Evolutionary conservation across 2,113 vertebrate genomes (phyloP).

Genomic region (Tupaia tana): DNA sequence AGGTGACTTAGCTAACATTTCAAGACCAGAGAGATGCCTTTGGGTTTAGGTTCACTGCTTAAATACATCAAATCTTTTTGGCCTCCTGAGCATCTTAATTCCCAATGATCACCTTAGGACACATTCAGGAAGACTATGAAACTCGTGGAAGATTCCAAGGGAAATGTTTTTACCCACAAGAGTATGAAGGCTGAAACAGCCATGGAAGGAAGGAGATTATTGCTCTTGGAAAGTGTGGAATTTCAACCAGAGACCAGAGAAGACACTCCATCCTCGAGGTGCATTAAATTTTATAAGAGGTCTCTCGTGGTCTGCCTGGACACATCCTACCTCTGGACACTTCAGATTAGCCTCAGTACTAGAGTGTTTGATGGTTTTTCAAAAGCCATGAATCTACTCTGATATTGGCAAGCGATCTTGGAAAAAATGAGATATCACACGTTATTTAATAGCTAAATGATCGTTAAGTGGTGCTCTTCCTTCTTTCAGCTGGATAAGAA

Average conservation of each 20-base stretch:
- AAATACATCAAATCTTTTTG: constrained; percentile 64
- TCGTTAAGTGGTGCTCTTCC: neutral
- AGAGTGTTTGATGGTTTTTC: constrained; percentile 23
- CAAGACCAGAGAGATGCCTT: neutral
- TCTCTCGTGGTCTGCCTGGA: neutral
- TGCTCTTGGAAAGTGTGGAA: constrained; percentile 48
- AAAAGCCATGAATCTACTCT: constrained; percentile 13
- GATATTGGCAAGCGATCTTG: constrained; percentile 5
- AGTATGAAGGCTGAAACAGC: constrained; percentile 46
- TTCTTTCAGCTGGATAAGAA: neutral
- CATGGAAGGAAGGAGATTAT: constrained; percentile 57
- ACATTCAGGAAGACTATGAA: constrained; percentile 65
- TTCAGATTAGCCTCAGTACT: neutral
- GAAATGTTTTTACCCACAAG: constrained; percentile 45
- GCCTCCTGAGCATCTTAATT: constrained; percentile 36
- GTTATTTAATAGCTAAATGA: neutral
- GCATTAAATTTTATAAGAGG: neutral
- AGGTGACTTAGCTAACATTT: constrained; percentile 27
- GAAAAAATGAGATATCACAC: constrained; percentile 1
- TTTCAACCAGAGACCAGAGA: constrained; percentile 54
- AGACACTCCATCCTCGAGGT: constrained; percentile 23
- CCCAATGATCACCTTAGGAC: constrained; percentile 21
- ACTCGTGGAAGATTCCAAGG: constrained; percentile 48
- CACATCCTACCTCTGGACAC: neutral
- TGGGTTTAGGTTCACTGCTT: neutral